Base-by-base conservation (phyloP, 2,797 vertebrate genomes). In the Micropoecilia bifurca region DNA sequence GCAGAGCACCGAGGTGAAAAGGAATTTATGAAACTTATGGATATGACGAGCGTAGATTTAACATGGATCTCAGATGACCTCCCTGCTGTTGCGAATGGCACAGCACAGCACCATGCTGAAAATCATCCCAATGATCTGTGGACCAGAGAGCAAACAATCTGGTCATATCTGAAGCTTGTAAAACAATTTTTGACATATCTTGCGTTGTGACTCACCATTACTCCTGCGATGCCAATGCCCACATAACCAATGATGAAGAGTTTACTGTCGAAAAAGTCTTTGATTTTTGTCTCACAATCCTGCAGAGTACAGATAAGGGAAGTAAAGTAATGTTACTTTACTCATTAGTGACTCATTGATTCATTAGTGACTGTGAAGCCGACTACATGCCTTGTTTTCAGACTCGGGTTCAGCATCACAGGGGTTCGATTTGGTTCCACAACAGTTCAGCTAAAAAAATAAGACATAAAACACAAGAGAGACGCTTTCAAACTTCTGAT, bases 91-190 rank as follows among this genome's bases (percentile, higher is more conserved):
- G 81, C 97, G 97, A 91, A 99, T 97, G 0, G 95, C 98, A 91
- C 98, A 99, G 92, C 98, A 99, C 72, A 99, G 97, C 83, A 99
- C 96, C 98, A 99, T 98, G 89, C 98, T 99, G 96, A 98, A 99
- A 92, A 99, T 96, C 98, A 99, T 99, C 89, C 98, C 98, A 69
- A 99, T 98, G 90, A 99, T 97, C 98, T 99, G 94, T 80, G 9
- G 72, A 76, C 39, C 75, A 22, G 20, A 68, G 82, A 83, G 59
- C 1, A 57, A 0, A 41, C 10, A 28, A 36, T 6, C 3, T 78
- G 69, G 13, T 4, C 2, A 25, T 39, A 55, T 9, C 22, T 4
- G 7, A 57, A 25, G 9, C 6, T 71, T 39, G 0, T 1, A 0
- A 3, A 5, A 46, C 6, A 41, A 28, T 73, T 76, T 72, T 25